Evolutionary conservation across 2,888 invertebrate species (phyloP).

Genomic region (Athetis lepigone): DNA sequence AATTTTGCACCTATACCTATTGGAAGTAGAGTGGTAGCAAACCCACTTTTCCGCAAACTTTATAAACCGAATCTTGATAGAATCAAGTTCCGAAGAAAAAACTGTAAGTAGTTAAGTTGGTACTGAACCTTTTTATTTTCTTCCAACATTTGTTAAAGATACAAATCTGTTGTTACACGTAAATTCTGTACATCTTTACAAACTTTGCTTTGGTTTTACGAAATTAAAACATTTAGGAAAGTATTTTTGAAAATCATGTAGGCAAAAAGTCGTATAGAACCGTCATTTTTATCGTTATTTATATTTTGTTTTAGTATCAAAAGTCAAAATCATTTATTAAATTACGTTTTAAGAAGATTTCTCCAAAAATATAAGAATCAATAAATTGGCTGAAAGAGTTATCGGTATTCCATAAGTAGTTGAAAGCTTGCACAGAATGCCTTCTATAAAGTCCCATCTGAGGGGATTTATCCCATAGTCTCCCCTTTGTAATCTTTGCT

Average conservation of each 20-base stretch:
- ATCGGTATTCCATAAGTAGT: constrained; percentile 31
- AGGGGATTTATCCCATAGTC: constrained; percentile 14
- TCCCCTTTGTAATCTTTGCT: constrained; percentile 13
- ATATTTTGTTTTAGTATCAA: too few species aligned
- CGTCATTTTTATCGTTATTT: too few species aligned
- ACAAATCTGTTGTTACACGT: too few species aligned
- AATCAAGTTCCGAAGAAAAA: constrained; percentile 24
- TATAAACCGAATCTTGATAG: constrained; percentile 12
- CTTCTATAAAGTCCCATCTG: constrained; percentile 26
- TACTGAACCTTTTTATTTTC: not conserved
- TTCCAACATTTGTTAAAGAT: not conserved
- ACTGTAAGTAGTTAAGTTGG: not conserved
- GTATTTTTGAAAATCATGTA: too few species aligned
- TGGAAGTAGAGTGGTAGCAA: constrained; percentile 12
- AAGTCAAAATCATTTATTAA: too few species aligned
- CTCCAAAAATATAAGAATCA: not conserved
- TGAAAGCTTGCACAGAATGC: constrained; percentile 22
- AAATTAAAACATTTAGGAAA: too few species aligned
- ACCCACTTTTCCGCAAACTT: constrained; percentile 10
- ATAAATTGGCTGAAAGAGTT: not conserved
- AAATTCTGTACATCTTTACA: too few species aligned
- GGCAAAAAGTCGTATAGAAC: too few species aligned
- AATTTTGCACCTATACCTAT: constrained; percentile 1
- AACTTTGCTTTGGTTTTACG: too few species aligned
- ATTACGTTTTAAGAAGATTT: constrained; percentile 3